Evolutionary conservation across 2,113 vertebrate genomes (phyloP).

Genomic region (Emydocephalus ijimae): DNA sequence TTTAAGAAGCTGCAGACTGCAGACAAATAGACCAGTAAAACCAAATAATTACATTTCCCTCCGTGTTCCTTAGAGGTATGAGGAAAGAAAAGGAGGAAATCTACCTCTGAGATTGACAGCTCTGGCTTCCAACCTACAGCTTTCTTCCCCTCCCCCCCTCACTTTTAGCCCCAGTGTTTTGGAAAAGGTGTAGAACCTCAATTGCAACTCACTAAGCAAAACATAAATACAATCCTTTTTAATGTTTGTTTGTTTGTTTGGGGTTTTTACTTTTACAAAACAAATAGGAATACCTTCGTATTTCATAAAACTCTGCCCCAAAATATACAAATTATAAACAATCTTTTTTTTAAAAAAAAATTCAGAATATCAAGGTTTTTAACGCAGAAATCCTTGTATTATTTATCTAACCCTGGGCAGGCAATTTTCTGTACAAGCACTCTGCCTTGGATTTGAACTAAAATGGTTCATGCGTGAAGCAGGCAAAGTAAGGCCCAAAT

Average conservation of each 20-base stretch:
- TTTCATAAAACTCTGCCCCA: neutral
- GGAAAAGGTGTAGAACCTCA: neutral
- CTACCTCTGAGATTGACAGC: neutral
- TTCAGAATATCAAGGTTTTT: neutral
- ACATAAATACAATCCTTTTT: neutral
- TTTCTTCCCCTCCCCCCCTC: fast-evolving
- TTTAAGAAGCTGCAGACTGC: neutral
- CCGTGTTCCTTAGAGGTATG: neutral
- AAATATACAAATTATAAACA: neutral
- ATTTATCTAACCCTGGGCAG: neutral
- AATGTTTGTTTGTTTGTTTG: neutral
- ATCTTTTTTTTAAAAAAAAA: neutral
- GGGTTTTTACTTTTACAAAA: neutral
- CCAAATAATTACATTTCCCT: neutral
- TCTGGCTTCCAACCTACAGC: neutral
- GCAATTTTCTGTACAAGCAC: neutral
- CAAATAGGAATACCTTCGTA: neutral
- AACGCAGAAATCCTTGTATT: neutral
- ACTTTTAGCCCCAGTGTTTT: neutral
- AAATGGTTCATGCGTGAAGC: neutral
- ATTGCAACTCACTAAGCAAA: neutral
- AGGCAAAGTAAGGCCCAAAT: neutral
- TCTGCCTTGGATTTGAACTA: neutral
- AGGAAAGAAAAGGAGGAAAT: neutral
- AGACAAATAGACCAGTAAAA: neutral